Percentiles rank a stretch among this genome's conserved stretches.
phyloP scores from a whole-genome alignment of 2,888 invertebrate genomes.

The Eumerus sabulonum region DNA sequence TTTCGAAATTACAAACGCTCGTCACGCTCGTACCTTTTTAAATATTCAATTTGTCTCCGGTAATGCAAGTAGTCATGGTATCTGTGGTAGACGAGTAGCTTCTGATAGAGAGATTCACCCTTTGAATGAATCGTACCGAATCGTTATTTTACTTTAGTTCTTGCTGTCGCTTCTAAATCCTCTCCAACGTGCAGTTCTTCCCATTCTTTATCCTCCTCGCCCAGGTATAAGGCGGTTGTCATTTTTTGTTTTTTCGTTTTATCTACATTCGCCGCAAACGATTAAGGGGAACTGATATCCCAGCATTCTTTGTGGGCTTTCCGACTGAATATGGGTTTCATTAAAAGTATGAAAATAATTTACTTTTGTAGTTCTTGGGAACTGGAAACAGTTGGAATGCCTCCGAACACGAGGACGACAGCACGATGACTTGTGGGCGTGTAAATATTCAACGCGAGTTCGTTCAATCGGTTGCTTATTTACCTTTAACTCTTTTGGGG shows the following conservation, averaged over 20 bases:
- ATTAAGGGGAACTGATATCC: not conserved
- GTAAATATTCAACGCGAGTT: conserved; percentile 11
- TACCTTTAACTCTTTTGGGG: not conserved
- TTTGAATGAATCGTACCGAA: too few species aligned
- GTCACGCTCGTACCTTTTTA: too few species aligned
- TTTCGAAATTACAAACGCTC: too few species aligned
- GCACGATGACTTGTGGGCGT: not conserved
- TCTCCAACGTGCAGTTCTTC: not conserved
- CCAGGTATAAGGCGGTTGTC: too few species aligned
- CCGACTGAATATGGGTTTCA: not conserved
- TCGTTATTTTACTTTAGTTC: too few species aligned
- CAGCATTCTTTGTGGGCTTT: not conserved
- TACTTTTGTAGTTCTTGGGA: conserved; percentile 6
- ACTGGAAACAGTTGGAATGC: not conserved
- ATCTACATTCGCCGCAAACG: not conserved
- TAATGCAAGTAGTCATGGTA: too few species aligned
- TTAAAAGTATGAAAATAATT: conserved; percentile 3
- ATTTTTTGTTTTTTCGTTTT: not conserved
- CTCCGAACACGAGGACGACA: too few species aligned
- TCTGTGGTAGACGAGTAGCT: too few species aligned
- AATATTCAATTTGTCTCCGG: too few species aligned
- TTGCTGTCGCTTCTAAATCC: not conserved
- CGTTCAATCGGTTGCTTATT: not conserved
- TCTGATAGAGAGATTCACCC: too few species aligned
- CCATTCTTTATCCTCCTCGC: too few species aligned